Evolutionary conservation across 2,888 invertebrate genomes (phyloP).

Genomic region (Apocheima hispidaria): DNA sequence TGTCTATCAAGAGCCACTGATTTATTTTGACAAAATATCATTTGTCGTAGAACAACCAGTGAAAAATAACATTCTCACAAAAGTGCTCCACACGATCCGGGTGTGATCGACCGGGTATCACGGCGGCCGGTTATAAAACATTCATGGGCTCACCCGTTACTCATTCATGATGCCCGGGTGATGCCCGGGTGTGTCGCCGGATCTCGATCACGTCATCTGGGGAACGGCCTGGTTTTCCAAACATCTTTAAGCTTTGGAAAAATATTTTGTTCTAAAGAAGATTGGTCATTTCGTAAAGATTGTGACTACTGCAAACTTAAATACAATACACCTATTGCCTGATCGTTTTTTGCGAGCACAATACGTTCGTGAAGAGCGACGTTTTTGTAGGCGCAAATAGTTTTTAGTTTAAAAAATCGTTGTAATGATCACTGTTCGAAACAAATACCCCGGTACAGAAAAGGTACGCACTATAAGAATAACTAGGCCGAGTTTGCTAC

Average conservation of each 20-base stretch:
- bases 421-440: too few relatives aligned
- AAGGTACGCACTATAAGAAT: too few relatives aligned
- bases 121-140: constrained; percentile 74
- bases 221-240: constrained; percentile 50
- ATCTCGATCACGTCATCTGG: constrained; percentile 56
- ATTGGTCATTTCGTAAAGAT: background rate
- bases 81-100: constrained; percentile 49
- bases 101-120: constrained; percentile 66
- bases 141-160: constrained; percentile 74
- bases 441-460: too few relatives aligned
- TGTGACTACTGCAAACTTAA: background rate
- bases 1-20: background rate
- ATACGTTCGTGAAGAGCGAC: too few relatives aligned
- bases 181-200: constrained; percentile 51
- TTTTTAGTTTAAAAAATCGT: too few relatives aligned
- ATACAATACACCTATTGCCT: too few relatives aligned
- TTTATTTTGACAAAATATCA: constrained; percentile 2
- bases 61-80: constrained; percentile 40
- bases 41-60: constrained; percentile 13
- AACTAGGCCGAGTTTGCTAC: too few relatives aligned
- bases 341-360: too few relatives aligned
- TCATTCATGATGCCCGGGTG: constrained; percentile 74
- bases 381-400: too few relatives aligned
- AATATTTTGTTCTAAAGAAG: background rate
- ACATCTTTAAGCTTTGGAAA: constrained; percentile 29